Conservation (phyloP, 2,797 vertebrate species). For the Ctenosaura bakeri region DNA sequence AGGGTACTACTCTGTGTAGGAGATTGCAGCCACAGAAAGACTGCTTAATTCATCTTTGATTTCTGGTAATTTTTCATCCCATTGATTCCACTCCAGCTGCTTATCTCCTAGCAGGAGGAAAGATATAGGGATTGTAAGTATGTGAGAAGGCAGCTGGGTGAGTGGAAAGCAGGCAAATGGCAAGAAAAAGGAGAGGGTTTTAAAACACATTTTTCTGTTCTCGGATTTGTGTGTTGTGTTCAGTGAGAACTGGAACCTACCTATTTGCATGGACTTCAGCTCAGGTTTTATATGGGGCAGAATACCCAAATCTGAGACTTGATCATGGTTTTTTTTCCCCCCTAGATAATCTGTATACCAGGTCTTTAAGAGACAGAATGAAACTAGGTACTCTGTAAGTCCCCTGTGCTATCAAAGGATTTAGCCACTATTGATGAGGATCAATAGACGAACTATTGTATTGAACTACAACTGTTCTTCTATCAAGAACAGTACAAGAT, state of each 20-base stretch:
- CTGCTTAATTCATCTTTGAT: neutral
- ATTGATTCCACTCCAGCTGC: too few species aligned
- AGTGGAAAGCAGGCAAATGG: neutral
- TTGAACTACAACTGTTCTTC: neutral
- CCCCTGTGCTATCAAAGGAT: neutral
- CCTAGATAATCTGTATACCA: neutral
- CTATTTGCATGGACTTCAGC: neutral
- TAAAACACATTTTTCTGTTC: neutral
- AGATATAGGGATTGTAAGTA: too few species aligned
- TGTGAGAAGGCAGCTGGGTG: neutral
- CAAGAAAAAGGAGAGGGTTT: neutral
- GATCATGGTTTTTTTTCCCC: too few species aligned
- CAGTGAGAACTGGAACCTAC: neutral
- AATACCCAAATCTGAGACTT: too few species aligned
- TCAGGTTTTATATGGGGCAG: too few species aligned
- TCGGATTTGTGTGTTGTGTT: neutral
- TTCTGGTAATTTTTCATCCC: neutral
- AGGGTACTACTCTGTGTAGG: neutral
- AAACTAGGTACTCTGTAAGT: neutral
- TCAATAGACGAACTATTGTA: neutral
- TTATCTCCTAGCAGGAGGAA: neutral
- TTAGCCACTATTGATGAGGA: neutral
- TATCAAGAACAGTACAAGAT: neutral
- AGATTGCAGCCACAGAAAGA: neutral
- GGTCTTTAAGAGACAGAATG: neutral